These are phyloP conservation scores for Hassar affinis DNA, from an alignment of 2,113 vertebrate genomes.

Conservation along the genomic window DNA sequence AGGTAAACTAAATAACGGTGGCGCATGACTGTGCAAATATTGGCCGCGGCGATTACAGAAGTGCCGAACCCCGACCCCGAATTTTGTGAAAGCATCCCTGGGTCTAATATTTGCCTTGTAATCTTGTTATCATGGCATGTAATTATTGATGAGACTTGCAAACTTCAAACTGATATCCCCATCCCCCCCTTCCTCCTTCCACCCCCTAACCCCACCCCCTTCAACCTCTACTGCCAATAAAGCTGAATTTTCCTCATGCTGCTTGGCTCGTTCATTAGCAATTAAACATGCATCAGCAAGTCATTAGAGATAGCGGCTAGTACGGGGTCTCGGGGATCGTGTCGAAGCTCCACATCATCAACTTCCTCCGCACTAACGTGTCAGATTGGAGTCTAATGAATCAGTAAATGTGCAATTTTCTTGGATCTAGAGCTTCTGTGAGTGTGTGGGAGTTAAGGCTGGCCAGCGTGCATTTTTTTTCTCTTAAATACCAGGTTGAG, in stretches of 20 bases:
- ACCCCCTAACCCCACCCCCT: too few species aligned
- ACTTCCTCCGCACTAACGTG: slow-evolving; percentile 20
- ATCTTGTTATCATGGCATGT: slow-evolving; percentile 35
- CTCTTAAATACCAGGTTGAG: slow-evolving; percentile 43
- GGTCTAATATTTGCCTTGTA: slow-evolving; percentile 37
- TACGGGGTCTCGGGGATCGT: slow-evolving; percentile 30
- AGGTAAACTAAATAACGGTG: slow-evolving; percentile 23
- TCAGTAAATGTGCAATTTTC: slow-evolving; percentile 51
- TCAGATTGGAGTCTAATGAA: slow-evolving; percentile 43
- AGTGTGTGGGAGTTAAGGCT: slow-evolving; percentile 10
- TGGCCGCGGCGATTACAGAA: slow-evolving; percentile 2
- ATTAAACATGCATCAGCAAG: slow-evolving; percentile 45
- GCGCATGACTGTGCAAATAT: slow-evolving; percentile 26
- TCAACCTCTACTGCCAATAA: slow-evolving; percentile 45
- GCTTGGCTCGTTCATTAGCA: slow-evolving; percentile 34
- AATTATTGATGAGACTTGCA: slow-evolving; percentile 49
- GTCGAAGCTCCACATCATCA: slow-evolving; percentile 26
- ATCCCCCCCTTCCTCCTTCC: too few species aligned
- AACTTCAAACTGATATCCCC: slow-evolving; percentile 22
- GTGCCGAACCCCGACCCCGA: slow-evolving; percentile 28
- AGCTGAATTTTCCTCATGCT: slow-evolving; percentile 29
- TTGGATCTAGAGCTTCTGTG: slow-evolving; percentile 32
- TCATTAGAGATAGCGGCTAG: slow-evolving; percentile 43
- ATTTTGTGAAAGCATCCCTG: slow-evolving; percentile 24
- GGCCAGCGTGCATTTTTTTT: slow-evolving; percentile 4